phyloP scores from a whole-genome alignment of 2,113 vertebrate species.

The Daubentonia madagascariensis region DNA sequence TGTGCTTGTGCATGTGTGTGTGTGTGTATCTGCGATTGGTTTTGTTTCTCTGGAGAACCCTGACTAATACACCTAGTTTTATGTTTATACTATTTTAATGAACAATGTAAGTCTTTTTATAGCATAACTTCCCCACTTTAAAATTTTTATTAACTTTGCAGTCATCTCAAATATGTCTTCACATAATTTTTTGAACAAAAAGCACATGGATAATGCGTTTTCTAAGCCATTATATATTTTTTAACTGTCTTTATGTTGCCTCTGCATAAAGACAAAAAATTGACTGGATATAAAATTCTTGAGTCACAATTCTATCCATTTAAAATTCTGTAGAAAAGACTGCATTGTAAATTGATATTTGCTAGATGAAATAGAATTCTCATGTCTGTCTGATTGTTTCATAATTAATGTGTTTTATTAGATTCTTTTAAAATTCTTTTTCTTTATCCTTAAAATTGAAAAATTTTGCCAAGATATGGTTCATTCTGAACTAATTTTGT shows the following conservation, averaged over 20 bases:
- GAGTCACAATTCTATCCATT: not conserved
- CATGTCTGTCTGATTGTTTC: not conserved
- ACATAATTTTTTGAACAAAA: not conserved
- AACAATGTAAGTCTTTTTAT: not conserved
- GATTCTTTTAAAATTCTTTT: not conserved
- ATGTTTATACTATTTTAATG: not conserved
- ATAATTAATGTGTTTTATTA: not conserved
- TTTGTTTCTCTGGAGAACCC: not conserved
- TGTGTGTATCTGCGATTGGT: not conserved
- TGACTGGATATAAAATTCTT: not conserved
- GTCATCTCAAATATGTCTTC: not conserved
- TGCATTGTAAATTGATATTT: not conserved
- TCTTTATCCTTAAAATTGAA: conserved; percentile 13
- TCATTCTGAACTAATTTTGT: not conserved
- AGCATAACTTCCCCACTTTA: not conserved
- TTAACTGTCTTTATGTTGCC: not conserved
- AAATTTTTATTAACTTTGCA: not conserved
- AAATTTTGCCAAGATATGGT: not conserved
- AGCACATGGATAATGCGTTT: not conserved
- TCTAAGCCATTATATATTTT: not conserved
- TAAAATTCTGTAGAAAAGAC: not conserved
- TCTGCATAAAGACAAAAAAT: not conserved
- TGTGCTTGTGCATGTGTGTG: not conserved
- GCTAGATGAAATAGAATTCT: not conserved
- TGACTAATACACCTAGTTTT: not conserved